Base-by-base conservation (phyloP, 1,140 invertebrate species). In the Neodiprion virginianus region DNA sequence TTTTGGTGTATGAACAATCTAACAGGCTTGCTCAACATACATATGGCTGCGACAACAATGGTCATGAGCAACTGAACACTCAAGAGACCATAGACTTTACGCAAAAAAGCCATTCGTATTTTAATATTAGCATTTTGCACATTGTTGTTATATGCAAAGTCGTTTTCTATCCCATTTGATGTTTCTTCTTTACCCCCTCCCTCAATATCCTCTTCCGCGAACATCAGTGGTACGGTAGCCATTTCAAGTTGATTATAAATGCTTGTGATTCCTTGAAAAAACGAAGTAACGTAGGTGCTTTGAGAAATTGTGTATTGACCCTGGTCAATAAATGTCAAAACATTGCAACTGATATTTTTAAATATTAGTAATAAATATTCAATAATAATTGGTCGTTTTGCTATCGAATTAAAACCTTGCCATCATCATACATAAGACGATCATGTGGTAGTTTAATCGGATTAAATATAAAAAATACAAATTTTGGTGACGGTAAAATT, bases 81-180 rank as follows among this genome's bases (percentile, higher is more conserved):
- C 14, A 96, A 86, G 21, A 96, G 90, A 2, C 94, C 93, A 88
- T 96, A 96, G 7, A 96, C 95, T 85, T 96, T 96, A n/a, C 95
- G 90, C 68, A 96, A 89, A 82, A 96, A 96, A 2, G 87, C 93
- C 79, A 94, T 88, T 69, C 93, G 89, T 75, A 94, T 93, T 73
- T 90, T 89, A 76, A 92, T 90, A 66, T 89, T 88, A 0, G 92
- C 92, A 82, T 92, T 90, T 53, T 89, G 80, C 14, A 94, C 93
- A 89, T 93, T 94, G 81, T 94, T 94, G 69, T 90, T 88, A 80
- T 93, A 93, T 7, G 90, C 88, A 89, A 94, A 93, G 82, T 93
- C 92, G 89, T 93, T 89, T 88, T 93, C 83, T 72, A 90, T 87
- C 21, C 78, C 81, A 48, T 82, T 79, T n/a, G 79, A 79, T 23